phyloP scores from a whole-genome alignment of 2,797 vertebrate species.

The Masticophis lateralis region DNA sequence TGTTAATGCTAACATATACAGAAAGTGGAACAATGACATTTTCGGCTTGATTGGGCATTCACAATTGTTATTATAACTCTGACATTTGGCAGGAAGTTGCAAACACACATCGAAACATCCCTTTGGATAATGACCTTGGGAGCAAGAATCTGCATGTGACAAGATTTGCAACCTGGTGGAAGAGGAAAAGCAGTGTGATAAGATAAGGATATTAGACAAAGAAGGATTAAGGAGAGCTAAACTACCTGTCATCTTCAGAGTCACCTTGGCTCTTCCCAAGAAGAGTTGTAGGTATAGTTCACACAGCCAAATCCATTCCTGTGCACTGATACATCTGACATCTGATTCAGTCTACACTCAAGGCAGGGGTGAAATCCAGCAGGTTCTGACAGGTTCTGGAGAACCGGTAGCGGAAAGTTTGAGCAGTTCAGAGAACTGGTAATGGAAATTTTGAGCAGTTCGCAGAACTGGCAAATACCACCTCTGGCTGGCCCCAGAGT shows the following conservation, averaged over 20 bases:
- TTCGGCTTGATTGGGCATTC: not conserved
- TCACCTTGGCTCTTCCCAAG: not conserved
- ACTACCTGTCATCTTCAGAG: not conserved
- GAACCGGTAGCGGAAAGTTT: too few relatives aligned
- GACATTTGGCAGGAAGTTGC: not conserved
- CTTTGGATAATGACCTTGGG: conserved; percentile 14
- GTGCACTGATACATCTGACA: too few relatives aligned
- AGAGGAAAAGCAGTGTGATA: not conserved
- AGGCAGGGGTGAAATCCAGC: too few relatives aligned
- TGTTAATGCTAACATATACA: not conserved
- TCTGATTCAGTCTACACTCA: not conserved
- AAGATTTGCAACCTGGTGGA: not conserved
- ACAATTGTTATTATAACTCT: not conserved
- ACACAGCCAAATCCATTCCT: not conserved
- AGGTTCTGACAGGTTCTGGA: too few relatives aligned
- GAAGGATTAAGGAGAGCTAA: not conserved
- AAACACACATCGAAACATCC: not conserved
- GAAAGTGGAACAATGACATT: not conserved
- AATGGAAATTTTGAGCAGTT: too few relatives aligned
- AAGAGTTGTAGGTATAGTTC: not conserved
- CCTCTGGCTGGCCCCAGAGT: too few relatives aligned
- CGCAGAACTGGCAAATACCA: too few relatives aligned
- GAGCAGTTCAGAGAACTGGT: too few relatives aligned
- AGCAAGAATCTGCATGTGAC: not conserved
- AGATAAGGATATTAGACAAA: conserved; percentile 21